phyloP scores from a whole-genome alignment of 2,113 vertebrate genomes.

The Dromas ardeola region DNA sequence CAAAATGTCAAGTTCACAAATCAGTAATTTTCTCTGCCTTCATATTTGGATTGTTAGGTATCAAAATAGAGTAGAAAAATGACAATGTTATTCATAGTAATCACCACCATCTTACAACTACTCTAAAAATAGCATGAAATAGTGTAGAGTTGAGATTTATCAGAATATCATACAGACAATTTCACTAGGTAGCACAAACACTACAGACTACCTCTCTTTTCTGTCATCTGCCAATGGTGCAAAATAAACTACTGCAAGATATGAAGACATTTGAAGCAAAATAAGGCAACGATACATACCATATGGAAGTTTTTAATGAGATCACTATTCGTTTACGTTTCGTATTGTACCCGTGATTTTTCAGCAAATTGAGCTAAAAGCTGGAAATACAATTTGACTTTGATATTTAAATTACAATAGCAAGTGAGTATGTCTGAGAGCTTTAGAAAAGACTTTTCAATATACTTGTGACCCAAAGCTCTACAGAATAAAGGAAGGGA shows the following conservation, averaged over 20 bases:
- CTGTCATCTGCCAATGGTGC: not conserved
- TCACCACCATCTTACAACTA: not conserved
- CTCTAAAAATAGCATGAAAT: not conserved
- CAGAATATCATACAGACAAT: not conserved
- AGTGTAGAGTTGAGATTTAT: not conserved
- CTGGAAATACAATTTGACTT: not conserved
- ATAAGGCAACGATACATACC: not conserved
- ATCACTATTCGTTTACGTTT: not conserved
- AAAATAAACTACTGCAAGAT: not conserved
- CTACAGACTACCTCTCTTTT: not conserved
- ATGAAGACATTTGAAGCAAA: not conserved
- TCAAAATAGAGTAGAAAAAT: not conserved
- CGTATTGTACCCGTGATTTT: not conserved
- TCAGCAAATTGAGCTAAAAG: not conserved
- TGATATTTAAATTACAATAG: not conserved
- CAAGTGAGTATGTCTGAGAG: not conserved
- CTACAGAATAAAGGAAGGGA: not conserved
- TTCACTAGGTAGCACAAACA: not conserved
- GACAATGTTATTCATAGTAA: not conserved
- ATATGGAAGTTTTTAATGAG: not conserved
- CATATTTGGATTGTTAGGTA: not conserved
- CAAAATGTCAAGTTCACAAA: slow-evolving; percentile 14
- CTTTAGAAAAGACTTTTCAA: not conserved
- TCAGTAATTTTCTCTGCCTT: not conserved
- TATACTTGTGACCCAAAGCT: not conserved